Evolutionary conservation across 2,797 vertebrate species (phyloP).

Genomic region (Mormyrops attenuatus): DNA sequence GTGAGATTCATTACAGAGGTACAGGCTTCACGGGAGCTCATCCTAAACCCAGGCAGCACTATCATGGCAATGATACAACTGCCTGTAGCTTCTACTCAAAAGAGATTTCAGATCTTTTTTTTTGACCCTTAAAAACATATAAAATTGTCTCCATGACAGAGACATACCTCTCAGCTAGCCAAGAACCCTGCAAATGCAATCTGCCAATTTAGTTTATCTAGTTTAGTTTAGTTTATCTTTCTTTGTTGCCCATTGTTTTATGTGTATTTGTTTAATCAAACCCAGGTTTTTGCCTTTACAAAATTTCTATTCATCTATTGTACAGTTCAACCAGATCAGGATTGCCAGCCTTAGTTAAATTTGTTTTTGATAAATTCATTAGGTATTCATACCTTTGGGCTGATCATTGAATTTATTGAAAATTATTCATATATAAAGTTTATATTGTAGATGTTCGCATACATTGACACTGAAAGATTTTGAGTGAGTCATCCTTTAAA

Average conservation of each 20-base stretch:
- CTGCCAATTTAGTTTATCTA: constrained; percentile 29
- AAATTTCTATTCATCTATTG: neutral
- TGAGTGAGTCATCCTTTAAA: neutral
- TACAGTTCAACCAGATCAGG: neutral
- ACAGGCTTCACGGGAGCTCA: constrained; percentile 51
- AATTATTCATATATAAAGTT: neutral
- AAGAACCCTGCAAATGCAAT: constrained; percentile 40
- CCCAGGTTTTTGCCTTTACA: neutral
- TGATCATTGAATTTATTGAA: neutral
- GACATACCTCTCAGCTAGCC: constrained; percentile 17
- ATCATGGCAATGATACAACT: constrained; percentile 59
- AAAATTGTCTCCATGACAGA: constrained; percentile 18
- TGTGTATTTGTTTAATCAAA: neutral
- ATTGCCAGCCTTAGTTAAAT: neutral
- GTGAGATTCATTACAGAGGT: constrained; percentile 66
- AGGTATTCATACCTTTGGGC: neutral
- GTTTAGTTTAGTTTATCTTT: neutral
- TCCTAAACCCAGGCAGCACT: constrained; percentile 56
- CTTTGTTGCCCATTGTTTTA: neutral
- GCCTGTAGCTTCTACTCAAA: constrained; percentile 57
- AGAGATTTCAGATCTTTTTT: constrained; percentile 51
- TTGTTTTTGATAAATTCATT: neutral
- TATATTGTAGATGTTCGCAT: neutral
- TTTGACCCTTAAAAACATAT: constrained; percentile 25
- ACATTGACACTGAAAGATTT: neutral